Evolutionary conservation across 2,113 vertebrate species (phyloP).

Genomic region (Seriola rivoliana): DNA sequence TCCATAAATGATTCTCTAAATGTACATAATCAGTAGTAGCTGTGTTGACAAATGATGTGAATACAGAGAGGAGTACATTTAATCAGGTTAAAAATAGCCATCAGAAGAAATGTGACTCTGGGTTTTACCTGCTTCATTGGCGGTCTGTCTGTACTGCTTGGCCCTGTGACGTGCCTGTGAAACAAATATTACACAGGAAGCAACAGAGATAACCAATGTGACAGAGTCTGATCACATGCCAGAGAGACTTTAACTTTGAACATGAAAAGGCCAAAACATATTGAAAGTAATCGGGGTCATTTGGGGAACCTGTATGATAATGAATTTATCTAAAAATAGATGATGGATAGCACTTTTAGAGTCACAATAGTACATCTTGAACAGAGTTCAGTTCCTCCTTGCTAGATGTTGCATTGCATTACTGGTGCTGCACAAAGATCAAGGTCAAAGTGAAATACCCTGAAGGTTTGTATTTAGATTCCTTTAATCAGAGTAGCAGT

Average conservation of each 20-base stretch:
- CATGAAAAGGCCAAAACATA: not conserved
- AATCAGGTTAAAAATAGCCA: not conserved
- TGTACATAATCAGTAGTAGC: not conserved
- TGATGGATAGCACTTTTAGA: not conserved
- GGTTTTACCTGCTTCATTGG: conserved; percentile 88
- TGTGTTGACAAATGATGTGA: not conserved
- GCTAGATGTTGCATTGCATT: not conserved
- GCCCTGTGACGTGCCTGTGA: conserved; percentile 89
- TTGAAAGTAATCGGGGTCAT: not conserved
- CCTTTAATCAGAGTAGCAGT: not conserved
- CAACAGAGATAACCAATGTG: not conserved
- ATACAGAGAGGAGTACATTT: not conserved
- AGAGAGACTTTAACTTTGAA: not conserved
- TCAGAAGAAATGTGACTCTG: not conserved
- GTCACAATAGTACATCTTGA: not conserved
- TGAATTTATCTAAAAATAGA: not conserved
- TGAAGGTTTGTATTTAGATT: not conserved
- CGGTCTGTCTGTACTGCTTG: conserved; percentile 88
- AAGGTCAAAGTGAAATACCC: not conserved
- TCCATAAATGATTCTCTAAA: not conserved
- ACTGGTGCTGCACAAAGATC: not conserved
- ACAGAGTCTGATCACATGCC: not conserved
- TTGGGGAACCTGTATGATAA: not conserved
- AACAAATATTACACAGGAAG: conserved; percentile 21
- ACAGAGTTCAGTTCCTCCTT: conserved; percentile 3